Evolutionary conservation across 2,797 vertebrate genomes (phyloP).

Genomic region (Rhinichthys osculus): DNA sequence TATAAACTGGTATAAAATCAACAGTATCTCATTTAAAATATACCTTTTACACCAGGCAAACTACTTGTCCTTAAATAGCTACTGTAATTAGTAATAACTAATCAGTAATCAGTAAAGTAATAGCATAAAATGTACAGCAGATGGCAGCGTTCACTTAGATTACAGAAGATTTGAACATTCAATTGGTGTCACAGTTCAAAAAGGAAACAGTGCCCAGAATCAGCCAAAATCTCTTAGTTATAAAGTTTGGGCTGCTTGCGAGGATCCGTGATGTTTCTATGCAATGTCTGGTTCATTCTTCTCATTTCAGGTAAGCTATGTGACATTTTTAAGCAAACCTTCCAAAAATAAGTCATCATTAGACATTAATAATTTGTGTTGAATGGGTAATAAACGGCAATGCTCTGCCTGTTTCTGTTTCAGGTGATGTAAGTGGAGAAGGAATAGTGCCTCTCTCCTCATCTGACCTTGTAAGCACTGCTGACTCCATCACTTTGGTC

Average conservation of each 20-base stretch:
- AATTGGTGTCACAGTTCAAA: not conserved
- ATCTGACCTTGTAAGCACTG: not conserved
- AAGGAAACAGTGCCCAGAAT: not conserved
- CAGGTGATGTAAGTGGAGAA: slow-evolving; percentile 1
- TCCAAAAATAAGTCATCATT: not conserved
- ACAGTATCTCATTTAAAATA: not conserved
- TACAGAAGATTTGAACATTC: not conserved
- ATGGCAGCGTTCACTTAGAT: not conserved
- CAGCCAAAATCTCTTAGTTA: not conserved
- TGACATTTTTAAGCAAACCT: not conserved
- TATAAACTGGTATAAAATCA: not conserved
- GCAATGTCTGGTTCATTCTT: not conserved
- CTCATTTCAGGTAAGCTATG: not conserved
- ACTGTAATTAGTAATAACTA: too few relatives aligned
- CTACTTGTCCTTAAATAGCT: not conserved
- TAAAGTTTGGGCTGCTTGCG: not conserved
- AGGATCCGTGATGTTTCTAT: not conserved
- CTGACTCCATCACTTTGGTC: slow-evolving; percentile 24
- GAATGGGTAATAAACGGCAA: not conserved
- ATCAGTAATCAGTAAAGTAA: not conserved
- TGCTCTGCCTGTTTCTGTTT: not conserved
- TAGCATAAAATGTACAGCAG: not conserved
- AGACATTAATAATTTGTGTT: not conserved
- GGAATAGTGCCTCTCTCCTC: slow-evolving; percentile 32
- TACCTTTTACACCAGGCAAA: not conserved